Percentiles rank a stretch among this genome's conserved stretches.
Conservation (phyloP, 2,113 vertebrate species). For the Psilopsiagon aurifrons region DNA sequence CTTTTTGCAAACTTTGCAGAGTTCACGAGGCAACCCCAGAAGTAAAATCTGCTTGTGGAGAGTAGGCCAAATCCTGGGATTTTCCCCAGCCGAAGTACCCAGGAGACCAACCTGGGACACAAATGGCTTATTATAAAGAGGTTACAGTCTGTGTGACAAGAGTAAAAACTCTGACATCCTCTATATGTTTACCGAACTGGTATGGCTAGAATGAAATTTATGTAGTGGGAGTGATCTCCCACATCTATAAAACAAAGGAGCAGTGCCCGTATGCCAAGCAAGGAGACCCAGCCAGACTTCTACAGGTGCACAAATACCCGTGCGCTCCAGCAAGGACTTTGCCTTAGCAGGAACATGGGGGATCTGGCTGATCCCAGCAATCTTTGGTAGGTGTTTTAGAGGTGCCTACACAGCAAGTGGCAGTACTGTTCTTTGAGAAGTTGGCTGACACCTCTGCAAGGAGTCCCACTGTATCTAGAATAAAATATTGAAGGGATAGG, state of each 20-base stretch:
- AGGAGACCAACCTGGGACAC: rapidly evolving
- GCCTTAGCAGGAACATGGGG: rapidly evolving
- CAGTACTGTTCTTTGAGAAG: neutral
- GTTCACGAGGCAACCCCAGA: neutral
- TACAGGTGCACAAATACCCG: rapidly evolving
- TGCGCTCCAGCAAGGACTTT: neutral
- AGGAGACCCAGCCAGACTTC: neutral
- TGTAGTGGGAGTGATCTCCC: neutral
- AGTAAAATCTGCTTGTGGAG: neutral
- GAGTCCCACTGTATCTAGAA: neutral
- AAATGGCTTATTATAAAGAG: neutral
- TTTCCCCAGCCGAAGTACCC: rapidly evolving
- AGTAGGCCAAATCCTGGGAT: neutral
- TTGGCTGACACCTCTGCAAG: neutral
- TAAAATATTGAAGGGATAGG: neutral
- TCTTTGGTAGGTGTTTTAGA: neutral
- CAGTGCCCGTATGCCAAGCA: rapidly evolving
- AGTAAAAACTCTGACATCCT: rapidly evolving
- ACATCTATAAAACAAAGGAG: rapidly evolving
- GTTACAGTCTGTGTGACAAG: neutral
- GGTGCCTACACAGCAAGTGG: neutral
- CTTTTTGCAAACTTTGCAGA: neutral
- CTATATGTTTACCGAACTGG: rapidly evolving
- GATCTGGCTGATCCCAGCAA: neutral
- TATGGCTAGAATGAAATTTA: neutral